Evolutionary conservation across 1,140 invertebrate species (phyloP).

Genomic region (Drosophila aff.): DNA sequence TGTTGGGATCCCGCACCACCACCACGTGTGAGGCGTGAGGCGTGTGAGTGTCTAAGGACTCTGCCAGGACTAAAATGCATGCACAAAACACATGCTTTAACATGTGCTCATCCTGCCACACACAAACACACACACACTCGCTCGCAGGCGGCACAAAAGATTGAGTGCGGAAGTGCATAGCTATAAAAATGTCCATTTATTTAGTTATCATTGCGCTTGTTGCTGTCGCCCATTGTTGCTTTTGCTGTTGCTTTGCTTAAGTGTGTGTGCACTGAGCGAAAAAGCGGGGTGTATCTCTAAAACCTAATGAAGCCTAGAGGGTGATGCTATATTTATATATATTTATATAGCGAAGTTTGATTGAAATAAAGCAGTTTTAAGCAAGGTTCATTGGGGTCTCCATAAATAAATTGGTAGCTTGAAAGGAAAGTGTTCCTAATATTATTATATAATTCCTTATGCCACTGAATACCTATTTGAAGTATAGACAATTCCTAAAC

Average conservation of each 20-base stretch:
- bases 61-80: constrained; percentile 49
- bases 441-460: neutral
- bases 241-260: constrained; percentile 31
- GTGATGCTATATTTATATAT: too few relatives aligned
- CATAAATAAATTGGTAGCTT: too few relatives aligned
- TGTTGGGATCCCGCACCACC: constrained; percentile 42
- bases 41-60: constrained; percentile 25
- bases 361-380: neutral
- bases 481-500: neutral
- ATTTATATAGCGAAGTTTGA: too few relatives aligned
- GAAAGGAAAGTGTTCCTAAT: too few relatives aligned
- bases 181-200: constrained; percentile 84
- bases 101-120: constrained; percentile 74
- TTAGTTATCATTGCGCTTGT: constrained; percentile 84
- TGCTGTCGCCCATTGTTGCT: constrained; percentile 64
- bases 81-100: constrained; percentile 71
- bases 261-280: constrained; percentile 23
- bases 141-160: constrained; percentile 71
- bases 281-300: neutral
- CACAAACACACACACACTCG: constrained; percentile 26
- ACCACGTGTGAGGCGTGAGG: constrained; percentile 3
- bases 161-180: constrained; percentile 84
- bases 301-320: neutral
- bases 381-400: too few relatives aligned
- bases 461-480: neutral